phyloP scores from a whole-genome alignment of 1,140 invertebrate genomes.

The Bombus soroeensis region DNA sequence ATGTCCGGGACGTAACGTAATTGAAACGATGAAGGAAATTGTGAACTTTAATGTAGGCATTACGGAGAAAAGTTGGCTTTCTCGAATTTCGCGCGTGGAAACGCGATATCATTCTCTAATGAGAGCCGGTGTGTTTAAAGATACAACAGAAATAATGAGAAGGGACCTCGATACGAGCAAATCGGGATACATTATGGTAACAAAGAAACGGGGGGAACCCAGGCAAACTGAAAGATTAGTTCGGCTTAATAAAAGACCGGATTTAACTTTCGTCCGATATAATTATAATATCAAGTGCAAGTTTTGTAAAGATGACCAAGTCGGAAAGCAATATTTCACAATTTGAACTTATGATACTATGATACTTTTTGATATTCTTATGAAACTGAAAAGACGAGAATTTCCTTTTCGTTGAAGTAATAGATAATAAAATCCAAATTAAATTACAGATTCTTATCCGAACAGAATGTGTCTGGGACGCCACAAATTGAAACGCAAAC shows the following conservation, averaged over 20 bases:
- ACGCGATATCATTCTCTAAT: constrained; percentile 25
- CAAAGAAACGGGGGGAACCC: constrained; percentile 20
- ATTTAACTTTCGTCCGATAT: not conserved
- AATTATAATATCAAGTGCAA: not conserved
- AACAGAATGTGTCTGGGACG: too few relatives aligned
- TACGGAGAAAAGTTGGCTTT: constrained; percentile 23
- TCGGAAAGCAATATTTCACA: not conserved
- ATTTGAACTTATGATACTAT: not conserved
- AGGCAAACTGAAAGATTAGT: constrained; percentile 12
- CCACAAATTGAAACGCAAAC: too few relatives aligned
- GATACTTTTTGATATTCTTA: too few relatives aligned
- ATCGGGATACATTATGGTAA: constrained; percentile 33
- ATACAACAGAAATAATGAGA: constrained; percentile 41
- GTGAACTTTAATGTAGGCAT: constrained; percentile 19
- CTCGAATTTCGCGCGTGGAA: constrained; percentile 28
- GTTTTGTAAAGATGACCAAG: not conserved
- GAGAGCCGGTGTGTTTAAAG: constrained; percentile 18
- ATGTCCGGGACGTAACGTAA: not conserved
- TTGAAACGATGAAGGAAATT: constrained; percentile 18
- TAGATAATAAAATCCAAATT: not conserved
- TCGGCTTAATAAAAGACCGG: not conserved
- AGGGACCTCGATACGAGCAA: not conserved
- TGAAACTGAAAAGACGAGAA: too few relatives aligned
- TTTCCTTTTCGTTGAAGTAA: too few relatives aligned
- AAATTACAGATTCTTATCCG: not conserved